phyloP scores from a whole-genome alignment of 2,888 invertebrate genomes.

The Dolomedes plantarius region DNA sequence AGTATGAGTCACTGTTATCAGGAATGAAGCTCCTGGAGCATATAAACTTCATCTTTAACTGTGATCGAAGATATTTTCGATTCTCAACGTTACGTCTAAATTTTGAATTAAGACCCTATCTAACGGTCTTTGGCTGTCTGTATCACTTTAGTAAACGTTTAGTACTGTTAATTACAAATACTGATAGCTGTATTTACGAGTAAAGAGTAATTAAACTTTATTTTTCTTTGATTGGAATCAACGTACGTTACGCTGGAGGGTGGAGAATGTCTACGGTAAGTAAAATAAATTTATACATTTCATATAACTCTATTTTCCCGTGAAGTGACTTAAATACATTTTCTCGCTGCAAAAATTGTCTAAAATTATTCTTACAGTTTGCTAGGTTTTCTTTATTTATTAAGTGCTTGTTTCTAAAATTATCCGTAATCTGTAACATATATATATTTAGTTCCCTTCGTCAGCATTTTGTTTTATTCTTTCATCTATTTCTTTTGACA shows the following conservation, averaged over 20 bases:
- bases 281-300: conserved; percentile 17
- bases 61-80: conserved; percentile 25
- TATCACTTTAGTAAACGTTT: not conserved
- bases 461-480: no score
- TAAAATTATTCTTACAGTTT: no score
- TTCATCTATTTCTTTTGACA: no score
- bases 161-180: not conserved
- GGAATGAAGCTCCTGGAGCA: no score
- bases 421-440: no score
- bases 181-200: not conserved
- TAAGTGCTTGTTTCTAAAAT: no score
- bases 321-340: no score
- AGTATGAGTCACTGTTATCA: no score
- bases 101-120: conserved; percentile 37
- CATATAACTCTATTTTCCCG: no score
- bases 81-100: conserved; percentile 44
- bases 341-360: no score
- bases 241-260: conserved; percentile 30
- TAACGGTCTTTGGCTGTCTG: conserved; percentile 41
- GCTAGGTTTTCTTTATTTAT: no score
- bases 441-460: no score
- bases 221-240: conserved; percentile 18
- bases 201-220: not conserved
- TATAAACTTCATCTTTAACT: conserved; percentile 11
- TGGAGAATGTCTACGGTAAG: conserved; percentile 67